Evolutionary conservation across 2,888 invertebrate species (phyloP).

Genomic region (Bursaphelenchus okinawaensis): DNA sequence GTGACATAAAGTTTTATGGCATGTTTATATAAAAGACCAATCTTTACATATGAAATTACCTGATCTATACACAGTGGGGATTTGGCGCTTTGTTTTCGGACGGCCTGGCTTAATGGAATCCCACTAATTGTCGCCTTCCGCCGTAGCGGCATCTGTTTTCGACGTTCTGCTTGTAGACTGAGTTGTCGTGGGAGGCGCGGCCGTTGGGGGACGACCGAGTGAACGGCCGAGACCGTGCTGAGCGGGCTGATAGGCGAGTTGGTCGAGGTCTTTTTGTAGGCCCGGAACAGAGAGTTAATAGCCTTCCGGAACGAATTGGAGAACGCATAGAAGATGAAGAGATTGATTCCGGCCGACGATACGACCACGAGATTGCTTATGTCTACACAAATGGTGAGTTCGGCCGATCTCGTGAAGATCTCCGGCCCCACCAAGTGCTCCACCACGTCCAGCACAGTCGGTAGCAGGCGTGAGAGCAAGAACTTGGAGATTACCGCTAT

Average conservation of each 20-base stretch:
- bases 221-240: slow-evolving; percentile 7
- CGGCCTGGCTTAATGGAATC: background rate
- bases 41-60: background rate
- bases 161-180: background rate
- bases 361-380: slow-evolving; percentile 30
- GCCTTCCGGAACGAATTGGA: slow-evolving; percentile 26
- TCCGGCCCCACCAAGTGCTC: slow-evolving; percentile 29
- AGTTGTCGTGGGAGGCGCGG: slow-evolving; percentile 7
- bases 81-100: background rate
- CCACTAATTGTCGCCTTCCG: slow-evolving; percentile 7
- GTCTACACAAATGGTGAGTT: slow-evolving; percentile 31
- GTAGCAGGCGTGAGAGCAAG: slow-evolving; percentile 35
- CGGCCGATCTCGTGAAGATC: slow-evolving; percentile 17
- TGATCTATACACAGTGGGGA: background rate
- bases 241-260: slow-evolving; percentile 1
- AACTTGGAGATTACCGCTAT: slow-evolving; percentile 32
- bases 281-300: slow-evolving; percentile 1
- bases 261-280: slow-evolving; percentile 3
- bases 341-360: slow-evolving; percentile 24
- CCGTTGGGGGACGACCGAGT: background rate
- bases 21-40: too few species aligned
- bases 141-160: background rate
- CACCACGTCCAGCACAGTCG: slow-evolving; percentile 31
- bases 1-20: too few species aligned
- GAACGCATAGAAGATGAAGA: slow-evolving; percentile 33